Base-by-base conservation (phyloP, 1,140 invertebrate genomes). In the Drosophila eugracilis region DNA sequence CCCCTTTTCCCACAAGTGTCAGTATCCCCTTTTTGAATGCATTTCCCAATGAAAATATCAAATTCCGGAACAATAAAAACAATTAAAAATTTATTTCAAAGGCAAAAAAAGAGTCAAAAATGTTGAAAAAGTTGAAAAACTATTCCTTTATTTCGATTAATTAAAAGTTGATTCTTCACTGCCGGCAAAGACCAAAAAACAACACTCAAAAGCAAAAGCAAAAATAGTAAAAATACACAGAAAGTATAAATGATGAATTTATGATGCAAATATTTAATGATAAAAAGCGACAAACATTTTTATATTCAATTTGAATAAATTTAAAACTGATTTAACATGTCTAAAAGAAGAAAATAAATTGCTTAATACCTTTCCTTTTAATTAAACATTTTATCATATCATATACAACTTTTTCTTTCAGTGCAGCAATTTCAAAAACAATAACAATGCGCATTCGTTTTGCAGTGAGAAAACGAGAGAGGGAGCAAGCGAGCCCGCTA, bases 371-470 rank as follows among this genome's bases (percentile, higher is more conserved):
- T 26, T 6, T 26, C 26, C 5, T 7, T 12, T 1, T 30, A 2
- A 10, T n/a, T 3, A 32, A 10, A 32, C 6, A 7, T 2, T 1
- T 7, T 0, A 28, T 7, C 5, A 28, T 28, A 0, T 7, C 9
- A 28, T 6, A 14, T 15, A 15, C n/a, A 9, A 10, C 5, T 42
- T 22, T 22, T 7, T n/a, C n/a, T 42, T 22, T 7, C 41, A 42
- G 41, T 55, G 24, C 4, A 37, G 30, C 19, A 37, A 28, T 47
- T 24, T 30, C 36, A 37, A 59, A 50, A 73, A 79, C 34, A 57
- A 70, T 59, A 71, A 80, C 53, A 81, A 80, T 76, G 69, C 73
- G 77, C 73, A 80, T 81, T 81, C 49, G 79, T 77, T 81, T 81
- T 81, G 73, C 73, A 81, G 78, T 54, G 36, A 15, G 28, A 39